Evolutionary conservation across 2,888 invertebrate species (phyloP).

Genomic region (Hyposoter dolosus): DNA sequence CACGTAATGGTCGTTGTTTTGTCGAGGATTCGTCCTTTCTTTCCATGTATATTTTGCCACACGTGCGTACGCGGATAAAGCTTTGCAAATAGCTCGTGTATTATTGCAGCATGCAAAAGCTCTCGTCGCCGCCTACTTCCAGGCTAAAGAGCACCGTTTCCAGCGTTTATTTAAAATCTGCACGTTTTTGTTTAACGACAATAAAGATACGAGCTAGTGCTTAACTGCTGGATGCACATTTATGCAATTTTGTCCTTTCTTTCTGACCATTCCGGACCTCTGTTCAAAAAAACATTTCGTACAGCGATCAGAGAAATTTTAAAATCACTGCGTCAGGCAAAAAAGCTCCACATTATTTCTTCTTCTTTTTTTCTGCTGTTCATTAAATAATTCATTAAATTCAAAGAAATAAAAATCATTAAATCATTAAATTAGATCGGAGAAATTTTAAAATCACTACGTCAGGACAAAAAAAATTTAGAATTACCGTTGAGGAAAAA

Average conservation of each 20-base stretch:
- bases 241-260: conserved; percentile 36
- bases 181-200: conserved; percentile 62
- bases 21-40: conserved; percentile 27
- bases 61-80: background rate
- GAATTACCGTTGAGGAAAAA: no score
- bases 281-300: background rate
- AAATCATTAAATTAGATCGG: no score
- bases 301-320: background rate
- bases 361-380: no score
- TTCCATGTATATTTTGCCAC: background rate
- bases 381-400: no score
- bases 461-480: no score
- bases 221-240: conserved; percentile 22
- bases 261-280: background rate
- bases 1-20: conserved; percentile 4
- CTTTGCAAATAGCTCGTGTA: conserved; percentile 12
- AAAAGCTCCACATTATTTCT: background rate
- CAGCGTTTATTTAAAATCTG: conserved; percentile 65
- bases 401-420: no score
- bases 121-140: conserved; percentile 67
- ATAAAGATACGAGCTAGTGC: conserved; percentile 39
- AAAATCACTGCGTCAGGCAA: background rate
- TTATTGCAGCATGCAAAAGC: conserved; percentile 37
- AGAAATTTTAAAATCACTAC: no score
- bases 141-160: conserved; percentile 62